Evolutionary conservation across 2,888 invertebrate genomes (phyloP).

Genomic region (Eledona agricola): DNA sequence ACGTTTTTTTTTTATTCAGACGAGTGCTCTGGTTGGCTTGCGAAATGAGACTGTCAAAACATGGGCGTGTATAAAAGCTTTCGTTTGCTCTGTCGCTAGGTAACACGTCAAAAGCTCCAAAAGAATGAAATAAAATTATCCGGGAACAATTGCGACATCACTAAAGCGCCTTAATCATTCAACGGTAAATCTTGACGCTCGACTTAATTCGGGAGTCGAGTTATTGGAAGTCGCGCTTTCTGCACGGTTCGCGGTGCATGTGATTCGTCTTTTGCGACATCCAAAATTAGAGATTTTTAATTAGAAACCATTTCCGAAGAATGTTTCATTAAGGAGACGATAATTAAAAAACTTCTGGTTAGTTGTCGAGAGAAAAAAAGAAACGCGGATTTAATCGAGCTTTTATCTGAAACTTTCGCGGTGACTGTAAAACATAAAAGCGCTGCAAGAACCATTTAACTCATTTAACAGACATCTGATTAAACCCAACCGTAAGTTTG

Average conservation of each 20-base stretch:
- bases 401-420: conserved; percentile 33
- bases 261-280: conserved; percentile 34
- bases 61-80: conserved; percentile 15
- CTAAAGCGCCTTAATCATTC: conserved; percentile 33
- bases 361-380: conserved; percentile 13
- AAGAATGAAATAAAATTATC: conserved; percentile 27
- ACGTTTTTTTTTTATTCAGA: conserved; percentile 20
- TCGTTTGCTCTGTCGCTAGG: conserved; percentile 9
- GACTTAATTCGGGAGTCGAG: conserved; percentile 32
- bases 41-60: conserved; percentile 7
- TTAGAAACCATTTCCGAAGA: conserved; percentile 27
- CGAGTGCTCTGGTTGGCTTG: conserved; percentile 12
- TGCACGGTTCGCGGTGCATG: conserved; percentile 24
- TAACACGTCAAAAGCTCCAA: background rate
- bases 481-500: conserved; percentile 50
- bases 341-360: conserved; percentile 42
- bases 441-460: conserved; percentile 43
- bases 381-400: conserved; percentile 19
- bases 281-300: conserved; percentile 37
- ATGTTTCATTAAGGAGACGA: conserved; percentile 39
- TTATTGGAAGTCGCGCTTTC: conserved; percentile 30
- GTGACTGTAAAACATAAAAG: conserved; percentile 36
- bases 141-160: conserved; percentile 27
- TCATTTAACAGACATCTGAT: conserved; percentile 53
- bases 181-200: conserved; percentile 35